A percentile compares a stretch with the other conserved stretches of the same genome.
Conservation (phyloP, 2,113 vertebrate genomes). For the Aegotheles bennettii region DNA sequence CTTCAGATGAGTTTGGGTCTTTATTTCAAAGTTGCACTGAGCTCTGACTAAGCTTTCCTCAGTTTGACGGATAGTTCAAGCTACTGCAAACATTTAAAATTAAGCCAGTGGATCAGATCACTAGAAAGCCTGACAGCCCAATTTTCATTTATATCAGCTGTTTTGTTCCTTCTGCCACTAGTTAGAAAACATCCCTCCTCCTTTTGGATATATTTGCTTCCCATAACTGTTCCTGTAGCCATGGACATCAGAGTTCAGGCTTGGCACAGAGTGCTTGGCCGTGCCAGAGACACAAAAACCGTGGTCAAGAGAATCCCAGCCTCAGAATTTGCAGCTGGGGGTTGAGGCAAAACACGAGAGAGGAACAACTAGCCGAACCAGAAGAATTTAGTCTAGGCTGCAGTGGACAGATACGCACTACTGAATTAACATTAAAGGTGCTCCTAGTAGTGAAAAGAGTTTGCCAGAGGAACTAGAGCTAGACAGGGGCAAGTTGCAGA, state of each 20-base stretch:
- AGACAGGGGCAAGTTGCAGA: background rate
- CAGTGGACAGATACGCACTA: fast-evolving
- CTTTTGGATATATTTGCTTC: background rate
- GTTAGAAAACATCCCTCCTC: background rate
- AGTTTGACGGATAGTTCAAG: background rate
- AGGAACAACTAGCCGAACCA: background rate
- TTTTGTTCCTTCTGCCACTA: background rate
- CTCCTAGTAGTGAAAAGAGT: background rate
- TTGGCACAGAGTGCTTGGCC: background rate
- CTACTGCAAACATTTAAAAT: background rate
- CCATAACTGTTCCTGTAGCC: background rate
- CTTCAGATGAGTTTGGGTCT: slow-evolving; percentile 49
- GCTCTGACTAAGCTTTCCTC: slow-evolving; percentile 11
- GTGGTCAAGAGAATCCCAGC: background rate
- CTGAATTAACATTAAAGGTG: background rate
- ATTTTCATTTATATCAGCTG: background rate
- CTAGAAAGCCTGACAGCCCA: background rate
- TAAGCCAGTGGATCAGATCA: background rate
- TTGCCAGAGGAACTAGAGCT: background rate
- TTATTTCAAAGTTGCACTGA: slow-evolving; percentile 22
- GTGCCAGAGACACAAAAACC: background rate
- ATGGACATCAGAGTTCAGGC: background rate
- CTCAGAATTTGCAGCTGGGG: background rate
- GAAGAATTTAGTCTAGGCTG: background rate
- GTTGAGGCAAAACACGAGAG: background rate